Percentiles rank a stretch among this genome's conserved stretches.
Conservation (phyloP, 2,113 vertebrate genomes). For the Osmerus eperlanus region DNA sequence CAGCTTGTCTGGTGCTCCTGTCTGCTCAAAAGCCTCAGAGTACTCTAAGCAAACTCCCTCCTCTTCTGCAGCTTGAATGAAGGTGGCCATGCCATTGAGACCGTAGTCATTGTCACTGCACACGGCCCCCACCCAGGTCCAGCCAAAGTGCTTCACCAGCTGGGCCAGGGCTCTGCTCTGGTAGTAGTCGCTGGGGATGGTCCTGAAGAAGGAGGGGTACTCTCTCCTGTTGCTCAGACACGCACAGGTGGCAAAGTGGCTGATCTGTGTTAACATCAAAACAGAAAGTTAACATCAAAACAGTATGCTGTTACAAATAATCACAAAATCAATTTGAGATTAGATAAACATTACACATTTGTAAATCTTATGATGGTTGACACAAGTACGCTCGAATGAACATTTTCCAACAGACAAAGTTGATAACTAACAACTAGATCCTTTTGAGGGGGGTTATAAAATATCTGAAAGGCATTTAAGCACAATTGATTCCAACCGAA, state of each 20-base stretch:
- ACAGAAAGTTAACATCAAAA: neutral
- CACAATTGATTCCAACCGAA: neutral
- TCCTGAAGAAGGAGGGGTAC: slow-evolving; percentile 76
- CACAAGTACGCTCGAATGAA: neutral
- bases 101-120: slow-evolving; percentile 73
- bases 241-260: slow-evolving; percentile 76
- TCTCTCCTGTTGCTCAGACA: slow-evolving; percentile 72
- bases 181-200: slow-evolving; percentile 74
- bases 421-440: neutral
- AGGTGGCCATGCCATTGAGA: slow-evolving; percentile 62
- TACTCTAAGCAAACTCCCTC: slow-evolving; percentile 73
- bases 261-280: slow-evolving; percentile 56
- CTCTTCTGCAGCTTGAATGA: slow-evolving; percentile 63
- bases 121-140: slow-evolving; percentile 76
- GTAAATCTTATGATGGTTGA: neutral
- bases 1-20: slow-evolving; percentile 7
- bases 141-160: slow-evolving; percentile 71
- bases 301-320: too few relatives aligned
- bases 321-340: too few relatives aligned
- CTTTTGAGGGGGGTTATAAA: neutral
- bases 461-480: neutral
- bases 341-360: neutral
- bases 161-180: slow-evolving; percentile 73
- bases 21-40: slow-evolving; percentile 56
- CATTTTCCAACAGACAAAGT: neutral